These are phyloP conservation scores for Cheumatopsyche charites DNA, from an alignment of 1,140 invertebrate genomes.

Conservation along the genomic window DNA sequence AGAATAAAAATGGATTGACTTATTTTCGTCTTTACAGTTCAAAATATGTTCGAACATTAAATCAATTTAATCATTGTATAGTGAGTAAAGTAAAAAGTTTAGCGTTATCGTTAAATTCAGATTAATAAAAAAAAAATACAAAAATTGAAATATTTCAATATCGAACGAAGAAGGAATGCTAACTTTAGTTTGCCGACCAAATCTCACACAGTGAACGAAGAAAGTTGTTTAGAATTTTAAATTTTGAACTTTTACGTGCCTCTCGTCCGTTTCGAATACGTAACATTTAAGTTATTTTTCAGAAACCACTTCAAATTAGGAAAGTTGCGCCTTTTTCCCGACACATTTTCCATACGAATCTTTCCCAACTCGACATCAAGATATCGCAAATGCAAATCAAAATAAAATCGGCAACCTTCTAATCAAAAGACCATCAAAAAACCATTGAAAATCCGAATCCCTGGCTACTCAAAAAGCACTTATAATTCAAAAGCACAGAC, in stretches of 20 bases:
- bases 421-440: too few species aligned
- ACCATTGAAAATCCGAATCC: too few species aligned
- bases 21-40: too few species aligned
- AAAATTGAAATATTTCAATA: background rate
- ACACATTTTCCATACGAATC: background rate
- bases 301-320: background rate
- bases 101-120: background rate
- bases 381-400: too few species aligned
- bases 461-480: too few species aligned
- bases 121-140: constrained; percentile 1
- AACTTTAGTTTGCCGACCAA: background rate
- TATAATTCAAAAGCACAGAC: too few species aligned
- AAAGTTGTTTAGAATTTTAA: constrained; percentile 12
- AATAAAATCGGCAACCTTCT: too few species aligned
- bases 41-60: too few species aligned
- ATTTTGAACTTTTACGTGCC: constrained; percentile 12
- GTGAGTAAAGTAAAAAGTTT: background rate
- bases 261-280: background rate
- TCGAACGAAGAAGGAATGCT: background rate
- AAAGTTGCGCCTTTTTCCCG: background rate
- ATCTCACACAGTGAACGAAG: background rate
- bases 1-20: too few species aligned
- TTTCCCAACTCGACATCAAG: too few species aligned
- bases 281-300: background rate
- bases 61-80: too few species aligned